phyloP scores from a whole-genome alignment of 2,113 vertebrate genomes.

The Micromys minutus region DNA sequence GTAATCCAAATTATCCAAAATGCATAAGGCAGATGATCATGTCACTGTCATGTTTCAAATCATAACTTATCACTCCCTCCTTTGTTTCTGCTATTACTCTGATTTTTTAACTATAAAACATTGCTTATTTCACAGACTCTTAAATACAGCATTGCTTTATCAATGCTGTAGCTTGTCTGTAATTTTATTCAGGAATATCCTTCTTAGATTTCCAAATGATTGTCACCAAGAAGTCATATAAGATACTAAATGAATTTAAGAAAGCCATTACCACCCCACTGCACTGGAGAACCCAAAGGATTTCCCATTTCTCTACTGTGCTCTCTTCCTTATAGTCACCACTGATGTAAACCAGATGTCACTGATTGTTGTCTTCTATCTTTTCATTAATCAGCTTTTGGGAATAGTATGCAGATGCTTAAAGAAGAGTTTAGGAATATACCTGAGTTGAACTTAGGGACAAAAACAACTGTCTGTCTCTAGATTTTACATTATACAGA shows the following conservation, averaged over 20 bases:
- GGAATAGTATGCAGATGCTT: not conserved
- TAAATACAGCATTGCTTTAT: constrained; percentile 45
- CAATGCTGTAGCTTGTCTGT: not conserved
- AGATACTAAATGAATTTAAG: constrained; percentile 4
- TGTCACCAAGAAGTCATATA: not conserved
- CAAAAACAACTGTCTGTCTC: not conserved
- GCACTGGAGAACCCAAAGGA: constrained; percentile 39
- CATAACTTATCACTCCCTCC: not conserved
- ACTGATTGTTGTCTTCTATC: constrained; percentile 30
- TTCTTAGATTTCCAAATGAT: not conserved
- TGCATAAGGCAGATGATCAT: not conserved
- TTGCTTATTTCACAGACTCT: constrained; percentile 14
- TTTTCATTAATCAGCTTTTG: constrained; percentile 29
- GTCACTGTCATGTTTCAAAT: not conserved
- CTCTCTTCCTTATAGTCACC: not conserved
- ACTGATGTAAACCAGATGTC: constrained; percentile 5
- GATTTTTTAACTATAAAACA: constrained; percentile 39
- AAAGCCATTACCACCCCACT: not conserved
- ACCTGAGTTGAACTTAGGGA: not conserved
- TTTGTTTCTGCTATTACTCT: not conserved
- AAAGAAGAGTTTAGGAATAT: not conserved
- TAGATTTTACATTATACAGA: constrained; percentile 4
- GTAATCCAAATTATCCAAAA: constrained; percentile 18
- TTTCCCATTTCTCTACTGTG: not conserved
- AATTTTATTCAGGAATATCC: constrained; percentile 34